Conservation (phyloP, 1,140 invertebrate species). For the Drosophila obscura region DNA sequence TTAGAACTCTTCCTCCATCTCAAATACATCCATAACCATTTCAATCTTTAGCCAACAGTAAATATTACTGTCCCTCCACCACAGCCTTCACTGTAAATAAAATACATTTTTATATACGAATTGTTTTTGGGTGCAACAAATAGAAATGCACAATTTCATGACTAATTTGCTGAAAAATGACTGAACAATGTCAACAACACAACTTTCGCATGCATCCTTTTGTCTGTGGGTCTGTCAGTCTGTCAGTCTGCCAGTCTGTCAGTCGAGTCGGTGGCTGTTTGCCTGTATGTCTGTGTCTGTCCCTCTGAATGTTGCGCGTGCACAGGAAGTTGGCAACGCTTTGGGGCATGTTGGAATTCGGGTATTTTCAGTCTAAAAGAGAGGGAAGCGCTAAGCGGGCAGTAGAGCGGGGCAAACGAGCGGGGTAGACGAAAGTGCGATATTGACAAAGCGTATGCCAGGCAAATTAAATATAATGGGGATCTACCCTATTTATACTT, state of each 20-base stretch:
- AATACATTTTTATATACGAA: constrained; percentile 38
- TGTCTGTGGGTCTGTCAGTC: background rate
- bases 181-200: constrained; percentile 66
- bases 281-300: constrained; percentile 7
- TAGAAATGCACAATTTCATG: constrained; percentile 68
- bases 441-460: constrained; percentile 79
- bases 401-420: background rate
- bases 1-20: too few relatives aligned
- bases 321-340: constrained; percentile 72
- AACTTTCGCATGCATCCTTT: constrained; percentile 67
- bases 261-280: constrained; percentile 4
- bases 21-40: background rate
- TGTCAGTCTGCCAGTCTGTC: too few relatives aligned
- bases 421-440: constrained; percentile 37
- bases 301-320: constrained; percentile 30
- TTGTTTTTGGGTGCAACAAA: constrained; percentile 54
- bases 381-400: background rate
- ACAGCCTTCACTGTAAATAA: too few relatives aligned
- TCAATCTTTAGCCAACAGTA: background rate
- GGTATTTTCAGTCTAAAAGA: constrained; percentile 38
- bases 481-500: constrained; percentile 41
- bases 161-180: constrained; percentile 75
- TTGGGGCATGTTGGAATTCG: constrained; percentile 62
- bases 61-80: too few relatives aligned
- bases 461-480: constrained; percentile 77